These are phyloP conservation scores for Tokudaia muenninki DNA, from an alignment of 2,797 vertebrate species.

Conservation along the genomic window DNA sequence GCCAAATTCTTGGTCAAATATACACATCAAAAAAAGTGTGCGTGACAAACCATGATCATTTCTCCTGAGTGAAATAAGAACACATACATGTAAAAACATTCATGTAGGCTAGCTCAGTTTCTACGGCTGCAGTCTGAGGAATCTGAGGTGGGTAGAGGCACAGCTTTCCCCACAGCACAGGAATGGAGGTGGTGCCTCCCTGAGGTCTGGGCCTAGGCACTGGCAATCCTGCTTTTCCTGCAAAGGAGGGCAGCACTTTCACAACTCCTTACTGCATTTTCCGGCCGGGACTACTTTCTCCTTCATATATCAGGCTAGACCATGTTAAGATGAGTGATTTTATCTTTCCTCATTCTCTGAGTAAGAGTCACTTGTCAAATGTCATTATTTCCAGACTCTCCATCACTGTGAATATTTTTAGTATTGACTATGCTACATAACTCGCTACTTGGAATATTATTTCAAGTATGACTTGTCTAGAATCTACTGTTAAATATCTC, in stretches of 20 bases:
- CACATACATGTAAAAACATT: neutral
- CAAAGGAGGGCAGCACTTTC: neutral
- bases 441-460: slow-evolving; percentile 19
- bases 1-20: neutral
- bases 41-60: slow-evolving; percentile 26
- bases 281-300: neutral
- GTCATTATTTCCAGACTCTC: slow-evolving; percentile 38
- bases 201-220: neutral
- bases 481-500: neutral
- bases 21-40: slow-evolving; percentile 33
- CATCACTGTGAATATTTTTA: slow-evolving; percentile 14
- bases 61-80: slow-evolving; percentile 46
- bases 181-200: neutral
- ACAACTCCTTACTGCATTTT: neutral
- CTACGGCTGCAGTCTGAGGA: slow-evolving; percentile 28
- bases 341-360: neutral
- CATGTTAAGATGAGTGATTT: neutral
- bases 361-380: slow-evolving; percentile 21
- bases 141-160: neutral
- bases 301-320: neutral
- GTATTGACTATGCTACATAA: slow-evolving; percentile 30
- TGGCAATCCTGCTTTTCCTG: neutral
- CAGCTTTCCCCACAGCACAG: neutral
- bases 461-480: neutral
- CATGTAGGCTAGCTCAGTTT: neutral